Evolutionary conservation across 1,140 invertebrate genomes (phyloP), one percentile per base, ranked within the genome.

Genomic region (Drosophila lowei): DNA sequence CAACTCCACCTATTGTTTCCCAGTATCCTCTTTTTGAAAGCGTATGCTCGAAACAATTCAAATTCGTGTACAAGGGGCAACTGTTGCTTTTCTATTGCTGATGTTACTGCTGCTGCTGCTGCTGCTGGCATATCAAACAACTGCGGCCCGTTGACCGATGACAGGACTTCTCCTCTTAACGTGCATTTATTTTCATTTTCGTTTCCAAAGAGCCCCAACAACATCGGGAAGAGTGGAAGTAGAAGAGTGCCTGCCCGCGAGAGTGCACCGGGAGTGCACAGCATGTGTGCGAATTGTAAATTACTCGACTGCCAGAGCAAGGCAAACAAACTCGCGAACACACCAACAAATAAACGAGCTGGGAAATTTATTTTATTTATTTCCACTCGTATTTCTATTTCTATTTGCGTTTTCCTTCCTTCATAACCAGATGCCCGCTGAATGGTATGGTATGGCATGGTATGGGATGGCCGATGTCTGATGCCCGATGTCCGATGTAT

Each of bases 141-240:
- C 81, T 81, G 81, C 57, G 73, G 59, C 73, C 72, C 77, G 81
- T 76, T 81, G 77, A 88, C 70, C 83, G 83, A 65, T 86, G 83
- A 88, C 81, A 86, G 81, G 73, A 81, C 66, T 74, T 63, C 58
- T 43, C 71, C 70, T 56, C 70, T 80, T 80, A 71, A 70, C 74
- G 77, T 88, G 77, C 81, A 86, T 86, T 86, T 88, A 78, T 86
- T 86, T 86, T 86, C 83, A 74, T 64, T 86, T 86, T 86, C 83
- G 70, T 88, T 86, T 53, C 47, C 71, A 74, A 74, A 65, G 52
- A 74, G 64, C 53, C 60, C 60, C 77, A 75, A 64, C 56, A 46
- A 46, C 60, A 68, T 61, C 13, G 18, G 60, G 34, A 66, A 52
- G 13, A 34, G 46, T 25, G 48, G 30, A 44, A 21, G 43, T 49